Percentiles rank a stretch among this genome's conserved stretches.
phyloP scores from a whole-genome alignment of 1,140 invertebrate species.

The Rhagoletis zephyria region DNA sequence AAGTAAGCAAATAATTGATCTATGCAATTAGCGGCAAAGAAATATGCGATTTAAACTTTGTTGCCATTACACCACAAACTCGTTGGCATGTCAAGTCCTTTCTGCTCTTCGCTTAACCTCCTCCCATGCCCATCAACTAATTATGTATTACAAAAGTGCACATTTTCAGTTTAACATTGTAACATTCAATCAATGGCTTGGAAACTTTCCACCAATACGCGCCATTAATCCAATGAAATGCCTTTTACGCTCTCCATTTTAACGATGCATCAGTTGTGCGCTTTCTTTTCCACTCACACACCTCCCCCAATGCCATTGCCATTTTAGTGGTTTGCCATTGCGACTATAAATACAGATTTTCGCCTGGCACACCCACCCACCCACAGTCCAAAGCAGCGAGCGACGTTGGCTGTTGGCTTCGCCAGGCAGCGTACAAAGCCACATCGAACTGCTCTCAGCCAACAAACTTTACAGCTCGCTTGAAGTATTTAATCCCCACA shows the following conservation, averaged over 20 bases:
- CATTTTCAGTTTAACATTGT: constrained; percentile 37
- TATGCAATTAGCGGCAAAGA: background rate
- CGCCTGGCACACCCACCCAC: background rate
- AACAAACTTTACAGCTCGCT: constrained; percentile 46
- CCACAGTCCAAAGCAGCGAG: background rate
- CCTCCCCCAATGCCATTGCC: background rate
- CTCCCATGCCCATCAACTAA: background rate
- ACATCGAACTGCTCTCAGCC: background rate
- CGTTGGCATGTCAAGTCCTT: no score
- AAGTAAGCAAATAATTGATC: background rate
- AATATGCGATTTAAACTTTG: background rate
- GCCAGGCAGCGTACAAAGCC: no score
- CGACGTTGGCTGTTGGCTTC: no score
- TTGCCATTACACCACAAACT: background rate
- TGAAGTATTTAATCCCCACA: no score
- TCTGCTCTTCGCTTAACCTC: background rate
- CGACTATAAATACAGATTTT: constrained; percentile 48
- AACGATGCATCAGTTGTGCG: background rate
- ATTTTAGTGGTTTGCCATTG: constrained; percentile 10
- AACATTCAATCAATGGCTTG: constrained; percentile 47
- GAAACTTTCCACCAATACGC: constrained; percentile 40
- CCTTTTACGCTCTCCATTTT: background rate
- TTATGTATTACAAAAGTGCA: constrained; percentile 34
- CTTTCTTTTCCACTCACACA: background rate
- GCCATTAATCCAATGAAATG: constrained; percentile 45